Conservation (phyloP, 2,797 vertebrate species). For the Gymnodraco acuticeps region DNA sequence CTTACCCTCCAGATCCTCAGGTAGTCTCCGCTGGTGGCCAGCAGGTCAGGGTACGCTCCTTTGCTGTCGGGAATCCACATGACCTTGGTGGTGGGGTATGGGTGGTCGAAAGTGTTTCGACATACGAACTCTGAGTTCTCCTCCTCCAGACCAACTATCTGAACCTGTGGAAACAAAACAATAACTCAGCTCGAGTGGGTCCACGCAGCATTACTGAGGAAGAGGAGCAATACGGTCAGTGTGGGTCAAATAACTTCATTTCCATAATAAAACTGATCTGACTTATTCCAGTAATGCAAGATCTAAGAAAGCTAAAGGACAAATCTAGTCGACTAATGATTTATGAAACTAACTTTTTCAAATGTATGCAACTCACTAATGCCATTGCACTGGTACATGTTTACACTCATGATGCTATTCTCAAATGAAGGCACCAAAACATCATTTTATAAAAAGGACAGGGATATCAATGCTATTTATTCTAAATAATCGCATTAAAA, state of each 20-base stretch:
- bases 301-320: not conserved
- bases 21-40: conserved; percentile 94
- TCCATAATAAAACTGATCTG: not conserved
- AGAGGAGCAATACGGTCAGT: not conserved
- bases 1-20: conserved; percentile 94
- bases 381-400: not conserved
- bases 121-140: conserved; percentile 96
- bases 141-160: conserved; percentile 93
- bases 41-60: conserved; percentile 92
- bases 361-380: not conserved
- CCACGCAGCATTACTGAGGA: conserved; percentile 14
- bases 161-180: conserved; percentile 82
- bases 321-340: not conserved
- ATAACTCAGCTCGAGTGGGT: conserved; percentile 34
- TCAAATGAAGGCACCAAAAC: not conserved
- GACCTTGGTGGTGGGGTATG: conserved; percentile 94
- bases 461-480: not conserved
- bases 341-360: conserved; percentile 8
- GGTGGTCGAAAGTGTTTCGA: conserved; percentile 95
- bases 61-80: conserved; percentile 98
- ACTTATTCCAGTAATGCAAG: not conserved
- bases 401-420: not conserved
- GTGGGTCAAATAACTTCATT: not conserved
- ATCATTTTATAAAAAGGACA: not conserved
- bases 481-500: not conserved